These are phyloP conservation scores for Tyrannus savana DNA, from an alignment of 2,113 vertebrate genomes.

Conservation along the genomic window DNA sequence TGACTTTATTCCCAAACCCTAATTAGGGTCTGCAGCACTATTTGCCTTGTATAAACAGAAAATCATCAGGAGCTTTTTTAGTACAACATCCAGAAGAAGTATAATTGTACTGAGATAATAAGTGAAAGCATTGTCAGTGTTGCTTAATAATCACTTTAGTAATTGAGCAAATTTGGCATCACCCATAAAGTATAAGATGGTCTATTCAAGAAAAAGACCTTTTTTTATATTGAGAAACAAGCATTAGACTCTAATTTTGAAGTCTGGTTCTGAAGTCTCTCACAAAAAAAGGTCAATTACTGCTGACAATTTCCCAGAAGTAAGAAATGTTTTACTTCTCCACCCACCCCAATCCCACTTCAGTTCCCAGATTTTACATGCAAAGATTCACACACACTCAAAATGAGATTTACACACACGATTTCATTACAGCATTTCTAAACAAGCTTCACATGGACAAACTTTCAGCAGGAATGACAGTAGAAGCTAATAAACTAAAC, in stretches of 20 bases:
- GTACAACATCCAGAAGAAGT: slow-evolving; percentile 26
- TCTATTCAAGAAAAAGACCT: background rate
- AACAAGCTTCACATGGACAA: background rate
- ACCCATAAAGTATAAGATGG: background rate
- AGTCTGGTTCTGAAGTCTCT: background rate
- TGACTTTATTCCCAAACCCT: slow-evolving; percentile 62
- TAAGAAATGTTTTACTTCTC: background rate
- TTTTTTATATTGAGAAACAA: background rate
- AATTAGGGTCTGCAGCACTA: slow-evolving; percentile 33
- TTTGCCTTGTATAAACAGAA: slow-evolving; percentile 56
- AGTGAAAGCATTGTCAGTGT: background rate
- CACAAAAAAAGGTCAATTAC: background rate
- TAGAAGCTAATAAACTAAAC: background rate
- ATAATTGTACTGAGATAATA: background rate
- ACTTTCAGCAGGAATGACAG: background rate
- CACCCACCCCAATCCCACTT: background rate
- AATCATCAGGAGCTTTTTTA: slow-evolving; percentile 23
- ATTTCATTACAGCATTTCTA: background rate
- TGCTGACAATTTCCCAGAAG: background rate
- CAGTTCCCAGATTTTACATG: background rate
- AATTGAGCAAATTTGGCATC: background rate
- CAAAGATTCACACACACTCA: background rate
- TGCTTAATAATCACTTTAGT: background rate
- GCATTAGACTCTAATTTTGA: background rate
- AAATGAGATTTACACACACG: background rate